phyloP scores from a whole-genome alignment of 2,888 invertebrate species.

The Anaspis maculata region DNA sequence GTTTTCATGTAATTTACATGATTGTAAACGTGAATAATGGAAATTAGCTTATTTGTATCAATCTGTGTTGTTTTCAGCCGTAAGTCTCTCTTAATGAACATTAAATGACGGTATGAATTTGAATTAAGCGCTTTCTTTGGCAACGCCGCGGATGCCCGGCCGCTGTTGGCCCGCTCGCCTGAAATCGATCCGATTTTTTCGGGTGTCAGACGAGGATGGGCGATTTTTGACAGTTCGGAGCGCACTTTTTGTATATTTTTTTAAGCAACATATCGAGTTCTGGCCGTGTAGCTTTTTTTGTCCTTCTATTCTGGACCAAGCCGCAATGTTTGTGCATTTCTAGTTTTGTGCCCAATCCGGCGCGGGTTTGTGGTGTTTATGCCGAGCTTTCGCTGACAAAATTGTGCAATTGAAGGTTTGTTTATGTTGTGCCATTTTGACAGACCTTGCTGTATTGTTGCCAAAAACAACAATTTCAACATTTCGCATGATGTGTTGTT shows the following conservation, averaged over 20 bases:
- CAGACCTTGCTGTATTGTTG: no score
- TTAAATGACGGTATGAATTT: no score
- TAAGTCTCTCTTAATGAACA: no score
- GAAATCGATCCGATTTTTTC: conserved; percentile 23
- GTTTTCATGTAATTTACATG: background rate
- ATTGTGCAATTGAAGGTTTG: conserved; percentile 1
- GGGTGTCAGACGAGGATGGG: conserved; percentile 18
- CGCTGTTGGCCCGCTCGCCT: no score
- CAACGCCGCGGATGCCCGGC: no score
- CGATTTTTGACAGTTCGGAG: conserved; percentile 31
- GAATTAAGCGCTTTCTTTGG: no score
- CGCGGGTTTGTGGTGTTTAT: conserved; percentile 6
- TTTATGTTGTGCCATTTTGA: conserved; percentile 1
- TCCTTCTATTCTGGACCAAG: conserved; percentile 27
- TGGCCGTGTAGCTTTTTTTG: conserved; percentile 28
- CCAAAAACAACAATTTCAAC: no score
- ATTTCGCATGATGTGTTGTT: no score
- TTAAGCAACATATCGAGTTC: conserved; percentile 28
- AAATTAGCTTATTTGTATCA: no score
- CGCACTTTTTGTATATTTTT: conserved; percentile 39
- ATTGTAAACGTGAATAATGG: background rate
- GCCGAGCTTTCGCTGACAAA: background rate
- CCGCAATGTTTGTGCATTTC: conserved; percentile 10
- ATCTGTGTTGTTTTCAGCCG: no score
- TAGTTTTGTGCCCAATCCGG: conserved; percentile 5